Evolutionary conservation across 2,797 vertebrate genomes (phyloP).

Genomic region (Erethizon dorsatum): DNA sequence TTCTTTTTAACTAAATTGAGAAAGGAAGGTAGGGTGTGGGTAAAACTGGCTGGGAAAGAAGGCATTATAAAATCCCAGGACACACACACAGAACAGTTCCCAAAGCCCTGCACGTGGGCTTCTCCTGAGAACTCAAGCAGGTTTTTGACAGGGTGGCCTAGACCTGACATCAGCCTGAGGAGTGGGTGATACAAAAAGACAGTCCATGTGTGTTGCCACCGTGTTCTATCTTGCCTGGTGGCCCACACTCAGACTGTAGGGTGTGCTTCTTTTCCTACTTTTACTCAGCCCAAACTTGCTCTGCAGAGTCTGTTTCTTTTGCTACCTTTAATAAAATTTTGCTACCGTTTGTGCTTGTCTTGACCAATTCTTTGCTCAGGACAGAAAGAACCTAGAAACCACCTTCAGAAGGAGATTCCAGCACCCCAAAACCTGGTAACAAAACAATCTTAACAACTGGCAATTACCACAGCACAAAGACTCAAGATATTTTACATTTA

Average conservation of each 20-base stretch:
- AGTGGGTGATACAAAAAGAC: neutral
- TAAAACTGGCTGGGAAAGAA: neutral
- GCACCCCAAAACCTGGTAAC: neutral
- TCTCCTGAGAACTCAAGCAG: neutral
- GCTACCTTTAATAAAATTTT: neutral
- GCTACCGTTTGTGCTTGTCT: neutral
- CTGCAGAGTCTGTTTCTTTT: neutral
- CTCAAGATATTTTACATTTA: slow-evolving; percentile 23
- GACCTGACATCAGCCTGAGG: neutral
- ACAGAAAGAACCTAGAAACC: neutral
- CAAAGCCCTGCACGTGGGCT: neutral
- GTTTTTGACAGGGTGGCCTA: neutral
- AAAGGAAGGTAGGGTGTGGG: neutral
- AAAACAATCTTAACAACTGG: slow-evolving; percentile 19
- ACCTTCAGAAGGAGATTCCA: neutral
- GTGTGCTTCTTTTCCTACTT: neutral
- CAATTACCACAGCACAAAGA: slow-evolving; percentile 39
- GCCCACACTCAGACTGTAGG: neutral
- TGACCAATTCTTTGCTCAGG: neutral
- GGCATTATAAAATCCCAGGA: neutral
- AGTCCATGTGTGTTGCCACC: neutral
- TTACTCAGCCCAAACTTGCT: neutral
- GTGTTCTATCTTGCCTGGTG: neutral
- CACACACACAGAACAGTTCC: neutral
- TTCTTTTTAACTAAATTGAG: slow-evolving; percentile 8